Evolutionary conservation across 2,797 vertebrate genomes (phyloP).

Genomic region (Sebastes steindachneri): DNA sequence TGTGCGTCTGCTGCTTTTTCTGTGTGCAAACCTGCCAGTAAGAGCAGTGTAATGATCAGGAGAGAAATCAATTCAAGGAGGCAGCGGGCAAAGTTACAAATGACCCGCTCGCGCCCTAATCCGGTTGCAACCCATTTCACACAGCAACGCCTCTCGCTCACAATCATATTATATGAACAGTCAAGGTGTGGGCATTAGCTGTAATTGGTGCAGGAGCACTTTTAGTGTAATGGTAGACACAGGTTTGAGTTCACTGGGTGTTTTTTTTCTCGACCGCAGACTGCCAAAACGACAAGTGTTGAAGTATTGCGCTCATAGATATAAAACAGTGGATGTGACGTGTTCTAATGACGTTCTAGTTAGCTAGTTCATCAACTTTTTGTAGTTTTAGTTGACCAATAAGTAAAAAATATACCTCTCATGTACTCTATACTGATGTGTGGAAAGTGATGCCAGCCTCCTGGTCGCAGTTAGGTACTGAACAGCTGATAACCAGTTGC

Average conservation of each 20-base stretch:
- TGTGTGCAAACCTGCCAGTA: conserved; percentile 55
- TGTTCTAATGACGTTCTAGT: too few relatives aligned
- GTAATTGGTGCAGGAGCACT: conserved; percentile 35
- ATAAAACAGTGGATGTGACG: too few relatives aligned
- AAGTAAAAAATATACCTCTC: too few relatives aligned
- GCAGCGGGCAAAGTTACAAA: conserved; percentile 61
- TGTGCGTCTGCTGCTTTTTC: neutral
- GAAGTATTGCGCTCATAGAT: neutral
- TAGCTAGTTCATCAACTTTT: too few relatives aligned
- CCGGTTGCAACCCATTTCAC: conserved; percentile 55
- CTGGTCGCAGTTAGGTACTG: too few relatives aligned
- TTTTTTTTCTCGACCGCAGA: neutral
- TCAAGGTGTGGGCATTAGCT: conserved; percentile 44
- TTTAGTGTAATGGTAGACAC: conserved; percentile 43
- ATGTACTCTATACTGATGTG: too few relatives aligned
- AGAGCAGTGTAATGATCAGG: conserved; percentile 67
- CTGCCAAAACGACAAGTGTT: neutral
- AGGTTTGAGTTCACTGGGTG: neutral
- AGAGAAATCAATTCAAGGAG: conserved; percentile 65
- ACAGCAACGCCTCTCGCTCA: conserved; percentile 18
- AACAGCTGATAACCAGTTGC: too few relatives aligned
- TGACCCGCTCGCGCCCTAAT: conserved; percentile 52
- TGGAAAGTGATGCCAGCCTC: too few relatives aligned
- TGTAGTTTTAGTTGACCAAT: too few relatives aligned
- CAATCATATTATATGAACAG: conserved; percentile 50